Conservation (phyloP, 2,797 vertebrate species). For the Emys orbicularis region DNA sequence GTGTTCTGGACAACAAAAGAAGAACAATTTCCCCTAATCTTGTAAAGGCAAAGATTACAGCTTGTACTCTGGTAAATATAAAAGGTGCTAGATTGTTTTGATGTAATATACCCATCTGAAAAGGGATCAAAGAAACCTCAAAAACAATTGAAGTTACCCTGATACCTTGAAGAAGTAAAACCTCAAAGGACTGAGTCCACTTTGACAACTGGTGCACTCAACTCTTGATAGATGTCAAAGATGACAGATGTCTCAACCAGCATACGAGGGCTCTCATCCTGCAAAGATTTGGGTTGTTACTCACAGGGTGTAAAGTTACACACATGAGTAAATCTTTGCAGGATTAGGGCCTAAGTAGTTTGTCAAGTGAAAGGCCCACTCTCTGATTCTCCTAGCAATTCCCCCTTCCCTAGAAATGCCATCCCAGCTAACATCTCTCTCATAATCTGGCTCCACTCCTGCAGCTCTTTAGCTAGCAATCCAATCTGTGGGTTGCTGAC, state of each 20-base stretch:
- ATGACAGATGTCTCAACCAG: background rate
- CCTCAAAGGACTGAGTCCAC: background rate
- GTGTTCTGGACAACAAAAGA: background rate
- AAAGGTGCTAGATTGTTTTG: background rate
- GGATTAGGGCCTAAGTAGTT: background rate
- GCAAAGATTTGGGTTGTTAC: background rate
- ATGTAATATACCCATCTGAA: background rate
- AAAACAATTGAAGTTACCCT: accelerated
- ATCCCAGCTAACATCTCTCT: background rate
- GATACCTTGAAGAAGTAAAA: background rate
- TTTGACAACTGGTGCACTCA: background rate
- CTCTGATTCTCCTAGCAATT: background rate
- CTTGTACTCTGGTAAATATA: background rate
- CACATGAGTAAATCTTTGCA: background rate
- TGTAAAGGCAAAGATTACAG: background rate
- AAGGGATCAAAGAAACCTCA: background rate
- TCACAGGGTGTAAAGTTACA: background rate
- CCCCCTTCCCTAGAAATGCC: background rate
- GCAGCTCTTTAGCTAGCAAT: background rate
- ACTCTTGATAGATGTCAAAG: background rate
- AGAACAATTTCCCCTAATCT: background rate
- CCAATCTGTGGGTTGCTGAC: background rate
- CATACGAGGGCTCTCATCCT: background rate
- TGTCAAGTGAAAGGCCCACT: background rate
- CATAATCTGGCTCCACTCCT: background rate